Percentiles rank a stretch among this genome's conserved stretches.
phyloP scores from a whole-genome alignment of 2,113 vertebrate genomes.

The Myiagra hebetior region DNA sequence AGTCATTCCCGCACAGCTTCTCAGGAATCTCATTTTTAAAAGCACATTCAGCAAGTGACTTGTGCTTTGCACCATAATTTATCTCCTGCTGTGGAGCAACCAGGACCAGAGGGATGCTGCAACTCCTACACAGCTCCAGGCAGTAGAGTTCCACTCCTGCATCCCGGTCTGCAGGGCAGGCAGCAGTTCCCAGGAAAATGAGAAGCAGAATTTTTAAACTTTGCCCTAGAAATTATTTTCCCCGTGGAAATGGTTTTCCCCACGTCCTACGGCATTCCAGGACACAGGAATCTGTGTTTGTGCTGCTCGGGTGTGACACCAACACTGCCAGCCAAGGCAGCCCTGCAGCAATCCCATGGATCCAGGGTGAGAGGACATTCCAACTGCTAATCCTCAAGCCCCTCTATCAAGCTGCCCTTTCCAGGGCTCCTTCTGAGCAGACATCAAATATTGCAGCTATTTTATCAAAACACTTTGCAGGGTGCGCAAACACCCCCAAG shows the following conservation, averaged over 20 bases:
- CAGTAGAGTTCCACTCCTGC: neutral
- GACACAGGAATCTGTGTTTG: rapidly evolving
- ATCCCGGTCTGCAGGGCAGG: neutral
- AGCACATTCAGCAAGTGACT: neutral
- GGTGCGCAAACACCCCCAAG: neutral
- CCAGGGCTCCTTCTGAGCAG: neutral
- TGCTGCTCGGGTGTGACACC: neutral
- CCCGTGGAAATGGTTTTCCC: neutral
- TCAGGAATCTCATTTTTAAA: neutral
- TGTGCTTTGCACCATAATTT: neutral
- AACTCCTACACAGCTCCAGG: neutral
- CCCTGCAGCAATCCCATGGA: neutral
- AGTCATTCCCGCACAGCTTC: neutral
- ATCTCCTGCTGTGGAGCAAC: neutral
- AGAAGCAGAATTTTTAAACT: neutral
- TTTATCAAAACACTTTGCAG: neutral
- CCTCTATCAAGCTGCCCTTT: neutral
- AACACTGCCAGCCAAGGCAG: neutral
- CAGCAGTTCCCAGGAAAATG: neutral
- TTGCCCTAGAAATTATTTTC: neutral
- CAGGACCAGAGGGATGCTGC: neutral
- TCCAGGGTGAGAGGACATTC: neutral
- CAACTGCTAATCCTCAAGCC: neutral
- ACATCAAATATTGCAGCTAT: neutral
- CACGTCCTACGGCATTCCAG: rapidly evolving